Conservation (phyloP, 2,113 vertebrate genomes). For the Potamarius usumacintae region DNA sequence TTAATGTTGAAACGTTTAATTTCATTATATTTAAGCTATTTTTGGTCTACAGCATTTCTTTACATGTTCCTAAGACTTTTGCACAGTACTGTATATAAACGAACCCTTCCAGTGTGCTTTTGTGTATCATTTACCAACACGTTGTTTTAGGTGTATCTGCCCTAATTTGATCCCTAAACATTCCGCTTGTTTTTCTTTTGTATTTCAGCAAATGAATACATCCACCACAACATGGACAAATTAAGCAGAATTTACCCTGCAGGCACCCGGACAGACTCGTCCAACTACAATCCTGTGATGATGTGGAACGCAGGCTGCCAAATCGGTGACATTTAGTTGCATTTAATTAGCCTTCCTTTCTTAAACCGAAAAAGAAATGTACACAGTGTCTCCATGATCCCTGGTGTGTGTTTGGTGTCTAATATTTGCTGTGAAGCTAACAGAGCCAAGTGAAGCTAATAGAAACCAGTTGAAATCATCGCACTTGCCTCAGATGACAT, state of each 20-base stretch:
- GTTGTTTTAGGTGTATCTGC: too few relatives aligned
- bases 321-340: conserved; percentile 77
- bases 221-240: conserved; percentile 85
- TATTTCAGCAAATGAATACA: conserved; percentile 74
- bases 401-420: neutral
- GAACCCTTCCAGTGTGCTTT: neutral
- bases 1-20: too few relatives aligned
- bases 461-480: neutral
- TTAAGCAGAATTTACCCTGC: conserved; percentile 91
- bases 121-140: neutral
- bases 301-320: conserved; percentile 94
- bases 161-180: neutral
- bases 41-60: too few relatives aligned
- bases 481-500: neutral
- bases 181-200: neutral
- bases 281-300: conserved; percentile 88
- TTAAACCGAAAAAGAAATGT: neutral
- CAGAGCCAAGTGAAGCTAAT: neutral
- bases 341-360: neutral
- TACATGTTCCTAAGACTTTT: too few relatives aligned
- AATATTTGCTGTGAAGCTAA: neutral
- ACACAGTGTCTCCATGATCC: neutral
- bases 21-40: too few relatives aligned
- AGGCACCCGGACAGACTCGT: conserved; percentile 89
- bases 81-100: neutral